These are phyloP conservation scores for Orthonevra nobilis DNA, from an alignment of 2,888 invertebrate species.

Conservation along the genomic window DNA sequence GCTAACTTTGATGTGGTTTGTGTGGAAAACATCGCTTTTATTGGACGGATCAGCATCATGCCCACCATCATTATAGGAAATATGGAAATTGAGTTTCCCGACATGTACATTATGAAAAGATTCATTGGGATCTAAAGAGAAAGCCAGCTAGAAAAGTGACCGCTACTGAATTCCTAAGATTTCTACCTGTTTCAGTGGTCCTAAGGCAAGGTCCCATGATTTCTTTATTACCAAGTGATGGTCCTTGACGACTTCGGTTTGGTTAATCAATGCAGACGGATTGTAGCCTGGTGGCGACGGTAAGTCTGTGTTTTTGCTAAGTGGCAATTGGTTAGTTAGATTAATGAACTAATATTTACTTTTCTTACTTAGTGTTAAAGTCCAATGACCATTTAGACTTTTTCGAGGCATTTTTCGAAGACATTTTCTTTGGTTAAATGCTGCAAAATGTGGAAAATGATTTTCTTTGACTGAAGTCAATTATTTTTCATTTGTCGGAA, in stretches of 20 bases:
- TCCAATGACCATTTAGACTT: constrained; percentile 86
- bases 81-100: constrained; percentile 98
- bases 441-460: neutral
- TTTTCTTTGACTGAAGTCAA: constrained; percentile 11
- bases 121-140: constrained; percentile 93
- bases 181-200: constrained; percentile 92
- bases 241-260: constrained; percentile 90
- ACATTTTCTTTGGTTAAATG: constrained; percentile 74
- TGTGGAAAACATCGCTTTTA: constrained; percentile 96
- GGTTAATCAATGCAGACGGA: constrained; percentile 86
- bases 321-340: neutral
- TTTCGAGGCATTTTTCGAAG: constrained; percentile 77
- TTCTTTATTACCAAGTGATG: constrained; percentile 94
- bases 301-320: constrained; percentile 81
- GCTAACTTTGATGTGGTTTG: constrained; percentile 96
- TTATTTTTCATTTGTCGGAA: constrained; percentile 28
- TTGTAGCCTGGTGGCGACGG: constrained; percentile 93
- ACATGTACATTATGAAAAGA: constrained; percentile 99
- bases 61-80: constrained; percentile 99
- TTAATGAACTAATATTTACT: neutral
- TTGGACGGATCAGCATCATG: constrained; percentile 97
- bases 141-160: too few species aligned
- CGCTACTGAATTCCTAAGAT: too few species aligned
- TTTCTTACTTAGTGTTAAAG: constrained; percentile 82
- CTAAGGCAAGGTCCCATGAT: constrained; percentile 97